Percentiles rank a stretch among this genome's conserved stretches.
Conservation (phyloP, 2,888 invertebrate species). For the Abscondita cerata region DNA sequence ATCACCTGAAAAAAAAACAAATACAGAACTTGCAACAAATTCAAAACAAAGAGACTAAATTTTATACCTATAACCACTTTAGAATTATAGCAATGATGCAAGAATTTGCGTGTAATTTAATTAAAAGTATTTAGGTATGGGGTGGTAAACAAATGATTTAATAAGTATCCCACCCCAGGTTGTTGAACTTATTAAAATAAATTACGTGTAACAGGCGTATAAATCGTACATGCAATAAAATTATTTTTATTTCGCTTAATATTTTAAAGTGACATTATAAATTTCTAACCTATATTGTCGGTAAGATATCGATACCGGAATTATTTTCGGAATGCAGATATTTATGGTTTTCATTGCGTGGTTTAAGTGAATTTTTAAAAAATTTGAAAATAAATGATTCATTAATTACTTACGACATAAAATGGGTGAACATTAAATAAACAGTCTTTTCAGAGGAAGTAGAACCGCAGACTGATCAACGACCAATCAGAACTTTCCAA, state of each 20-base stretch:
- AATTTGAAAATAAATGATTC: too few species aligned
- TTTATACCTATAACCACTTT: background rate
- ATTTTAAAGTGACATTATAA: background rate
- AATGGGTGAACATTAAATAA: slow-evolving; percentile 10
- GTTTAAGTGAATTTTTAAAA: too few species aligned
- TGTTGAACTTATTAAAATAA: slow-evolving; percentile 8
- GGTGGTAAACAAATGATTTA: slow-evolving; percentile 2
- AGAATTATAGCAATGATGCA: background rate
- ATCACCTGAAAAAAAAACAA: slow-evolving; percentile 1
- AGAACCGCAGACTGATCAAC: slow-evolving; percentile 8
- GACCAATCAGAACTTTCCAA: slow-evolving; percentile 46
- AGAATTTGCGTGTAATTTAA: slow-evolving; percentile 5
- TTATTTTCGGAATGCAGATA: too few species aligned
- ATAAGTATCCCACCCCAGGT: slow-evolving; percentile 9
- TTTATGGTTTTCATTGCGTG: too few species aligned
- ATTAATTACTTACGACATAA: slow-evolving; percentile 1
- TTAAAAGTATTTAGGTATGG: slow-evolving; percentile 2
- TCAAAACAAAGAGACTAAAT: too few species aligned
- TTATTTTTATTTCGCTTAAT: background rate
- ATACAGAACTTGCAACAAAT: background rate
- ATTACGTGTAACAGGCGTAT: background rate
- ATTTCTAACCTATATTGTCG: slow-evolving; percentile 2
- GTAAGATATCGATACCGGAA: too few species aligned
- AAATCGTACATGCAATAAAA: background rate
- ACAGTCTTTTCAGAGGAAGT: slow-evolving; percentile 19